Conservation (phyloP, 1,140 invertebrate genomes). For the Apis mellifera region Amel_HAv3.1 CM009943.2:3950501-3951000, state of each 20-base stretch:
- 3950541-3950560: background rate
- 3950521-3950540: conserved; percentile 36
- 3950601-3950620: conserved; percentile 62
- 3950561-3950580: conserved; percentile 58
- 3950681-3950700: conserved; percentile 48
- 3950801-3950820: no score
- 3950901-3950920: no score
- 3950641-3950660: conserved; percentile 24
- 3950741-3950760: conserved; percentile 4
- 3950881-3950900: background rate
- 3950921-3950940: conserved; percentile 25
- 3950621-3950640: background rate
- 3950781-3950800: background rate
- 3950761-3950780: background rate
- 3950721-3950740: conserved; percentile 25
- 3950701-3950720: conserved; percentile 33
- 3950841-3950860: conserved; percentile 18
- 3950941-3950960: background rate
- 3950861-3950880: conserved; percentile 25
- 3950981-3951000: background rate
- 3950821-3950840: no score
- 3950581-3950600: conserved; percentile 65
- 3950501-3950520: conserved; percentile 49
- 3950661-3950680: conserved; percentile 29
- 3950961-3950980: conserved; percentile 23